Percentiles rank a stretch among this genome's conserved stretches.
Evolutionary conservation across 2,113 vertebrate species (phyloP).

Genomic region (Piaya cayana): DNA sequence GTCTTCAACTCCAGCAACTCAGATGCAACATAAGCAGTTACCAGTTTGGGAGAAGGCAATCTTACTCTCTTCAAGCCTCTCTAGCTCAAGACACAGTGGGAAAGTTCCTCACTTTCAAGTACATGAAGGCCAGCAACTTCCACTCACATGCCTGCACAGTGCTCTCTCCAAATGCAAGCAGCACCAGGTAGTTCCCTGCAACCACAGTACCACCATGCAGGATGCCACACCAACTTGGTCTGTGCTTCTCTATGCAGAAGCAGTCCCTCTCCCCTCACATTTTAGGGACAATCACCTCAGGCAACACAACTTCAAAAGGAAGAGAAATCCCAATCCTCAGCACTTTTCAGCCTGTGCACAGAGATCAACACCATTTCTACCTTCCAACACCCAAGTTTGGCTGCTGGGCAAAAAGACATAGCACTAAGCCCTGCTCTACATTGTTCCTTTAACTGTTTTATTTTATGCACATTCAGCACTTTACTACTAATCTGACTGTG

Average conservation of each 20-base stretch:
- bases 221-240: rapidly evolving
- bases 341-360: rapidly evolving
- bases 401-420: not conserved
- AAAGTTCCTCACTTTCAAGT: not conserved
- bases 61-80: not conserved
- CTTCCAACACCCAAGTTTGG: not conserved
- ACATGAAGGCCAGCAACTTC: rapidly evolving
- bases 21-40: rapidly evolving
- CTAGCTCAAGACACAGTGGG: not conserved
- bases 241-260: not conserved
- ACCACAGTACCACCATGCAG: rapidly evolving
- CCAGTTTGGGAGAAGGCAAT: rapidly evolving
- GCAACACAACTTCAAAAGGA: not conserved
- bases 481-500: rapidly evolving
- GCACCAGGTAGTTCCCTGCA: not conserved
- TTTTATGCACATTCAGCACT: not conserved
- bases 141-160: rapidly evolving
- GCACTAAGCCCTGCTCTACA: not conserved
- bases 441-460: rapidly evolving
- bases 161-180: not conserved
- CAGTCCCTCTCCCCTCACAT: not conserved
- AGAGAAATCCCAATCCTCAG: not conserved
- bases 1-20: rapidly evolving
- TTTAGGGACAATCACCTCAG: not conserved
- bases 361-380: not conserved